Percentiles rank a stretch among this genome's conserved stretches.
Evolutionary conservation across 2,113 vertebrate species (phyloP).

Genomic region (Nesogale talazaci): DNA sequence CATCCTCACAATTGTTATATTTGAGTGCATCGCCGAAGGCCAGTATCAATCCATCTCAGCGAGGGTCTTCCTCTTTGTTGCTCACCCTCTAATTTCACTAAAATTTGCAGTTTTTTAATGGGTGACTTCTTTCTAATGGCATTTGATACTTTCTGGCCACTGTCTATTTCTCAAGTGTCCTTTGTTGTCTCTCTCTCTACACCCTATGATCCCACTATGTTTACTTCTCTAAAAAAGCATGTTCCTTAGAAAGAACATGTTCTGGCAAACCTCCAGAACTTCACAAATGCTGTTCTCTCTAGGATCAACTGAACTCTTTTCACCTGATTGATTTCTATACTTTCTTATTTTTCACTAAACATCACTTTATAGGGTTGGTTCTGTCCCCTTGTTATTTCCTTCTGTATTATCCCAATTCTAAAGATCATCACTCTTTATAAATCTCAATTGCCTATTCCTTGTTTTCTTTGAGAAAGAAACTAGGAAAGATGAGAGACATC

Average conservation of each 20-base stretch:
- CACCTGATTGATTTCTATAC: conserved; percentile 7
- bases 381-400: background rate
- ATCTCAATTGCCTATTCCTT: background rate
- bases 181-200: conserved; percentile 3
- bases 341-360: conserved; percentile 8
- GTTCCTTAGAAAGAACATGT: background rate
- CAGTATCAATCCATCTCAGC: no score
- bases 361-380: background rate
- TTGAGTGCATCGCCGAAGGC: no score
- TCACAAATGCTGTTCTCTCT: background rate
- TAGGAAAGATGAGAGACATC: background rate
- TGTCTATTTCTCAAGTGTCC: background rate
- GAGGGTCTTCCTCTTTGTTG: no score
- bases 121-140: no score
- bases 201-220: conserved; percentile 5
- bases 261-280: background rate
- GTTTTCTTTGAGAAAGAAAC: conserved; percentile 36
- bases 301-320: background rate
- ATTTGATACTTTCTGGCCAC: background rate
- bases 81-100: background rate
- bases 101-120: conserved; percentile 8
- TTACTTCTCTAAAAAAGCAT: conserved; percentile 23
- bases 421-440: background rate
- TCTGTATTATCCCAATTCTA: background rate
- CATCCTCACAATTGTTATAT: no score